A percentile compares a stretch with the other conserved stretches of the same genome.
phyloP scores from a whole-genome alignment of 2,888 invertebrate species.

The Imbricaverruca yamaguchii region DNA sequence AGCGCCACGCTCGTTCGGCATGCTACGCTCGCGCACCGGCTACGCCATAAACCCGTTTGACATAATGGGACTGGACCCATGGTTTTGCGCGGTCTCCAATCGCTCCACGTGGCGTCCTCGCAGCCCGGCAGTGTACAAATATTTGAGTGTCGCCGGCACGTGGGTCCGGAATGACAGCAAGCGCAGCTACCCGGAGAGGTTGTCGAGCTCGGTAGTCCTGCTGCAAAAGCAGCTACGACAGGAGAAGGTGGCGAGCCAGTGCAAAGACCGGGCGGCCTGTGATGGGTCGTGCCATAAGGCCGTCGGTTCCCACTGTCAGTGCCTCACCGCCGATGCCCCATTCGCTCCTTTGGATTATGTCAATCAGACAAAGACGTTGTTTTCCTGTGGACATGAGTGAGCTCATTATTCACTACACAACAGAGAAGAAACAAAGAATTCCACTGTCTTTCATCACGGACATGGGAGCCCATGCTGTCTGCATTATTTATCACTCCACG shows the following conservation, averaged over 20 bases:
- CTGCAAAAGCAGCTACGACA: background rate
- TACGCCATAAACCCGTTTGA: background rate
- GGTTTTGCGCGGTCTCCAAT: background rate
- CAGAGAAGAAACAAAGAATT: too few species aligned
- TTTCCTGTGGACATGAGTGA: too few species aligned
- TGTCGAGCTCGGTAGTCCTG: background rate
- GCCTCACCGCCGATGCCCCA: too few species aligned
- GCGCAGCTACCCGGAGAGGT: background rate
- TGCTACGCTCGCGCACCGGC: background rate
- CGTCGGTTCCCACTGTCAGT: too few species aligned
- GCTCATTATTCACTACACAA: too few species aligned
- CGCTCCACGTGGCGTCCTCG: constrained; percentile 2
- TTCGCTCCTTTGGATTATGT: too few species aligned
- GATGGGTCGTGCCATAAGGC: too few species aligned
- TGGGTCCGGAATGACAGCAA: too few species aligned
- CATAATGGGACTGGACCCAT: background rate
- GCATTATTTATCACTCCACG: background rate
- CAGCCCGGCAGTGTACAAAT: background rate
- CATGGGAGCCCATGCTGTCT: background rate
- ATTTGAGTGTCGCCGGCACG: background rate
- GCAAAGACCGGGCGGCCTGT: too few species aligned
- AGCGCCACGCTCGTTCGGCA: background rate
- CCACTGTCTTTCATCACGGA: too few species aligned
- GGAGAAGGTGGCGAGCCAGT: too few species aligned
- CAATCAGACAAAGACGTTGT: too few species aligned